A percentile compares a stretch with the other conserved stretches of the same genome.
Conservation (phyloP, 2,888 invertebrate genomes). For the Hedychridium roseum region DNA sequence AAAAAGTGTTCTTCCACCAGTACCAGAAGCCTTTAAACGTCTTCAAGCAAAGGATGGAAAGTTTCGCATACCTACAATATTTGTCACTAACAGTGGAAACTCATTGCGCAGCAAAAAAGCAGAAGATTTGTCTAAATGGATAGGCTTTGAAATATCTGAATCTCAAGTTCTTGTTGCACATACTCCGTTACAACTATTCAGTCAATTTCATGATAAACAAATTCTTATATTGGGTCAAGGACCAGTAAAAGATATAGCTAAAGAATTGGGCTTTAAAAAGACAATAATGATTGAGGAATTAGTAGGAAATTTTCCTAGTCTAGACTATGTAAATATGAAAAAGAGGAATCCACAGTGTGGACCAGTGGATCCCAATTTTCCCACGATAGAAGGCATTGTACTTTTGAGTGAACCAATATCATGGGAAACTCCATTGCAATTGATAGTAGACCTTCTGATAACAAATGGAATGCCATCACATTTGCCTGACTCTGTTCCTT, state of each 20-base stretch:
- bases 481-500: slow-evolving; percentile 59
- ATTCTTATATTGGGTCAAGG: slow-evolving; percentile 71
- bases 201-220: slow-evolving; percentile 69
- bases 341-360: slow-evolving; percentile 59
- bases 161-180: slow-evolving; percentile 75
- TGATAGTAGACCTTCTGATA: slow-evolving; percentile 70
- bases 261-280: slow-evolving; percentile 70
- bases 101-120: slow-evolving; percentile 69
- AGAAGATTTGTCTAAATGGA: slow-evolving; percentile 68
- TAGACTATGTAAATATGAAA: slow-evolving; percentile 67
- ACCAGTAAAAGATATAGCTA: slow-evolving; percentile 66
- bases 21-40: slow-evolving; percentile 68
- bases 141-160: slow-evolving; percentile 67
- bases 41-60: slow-evolving; percentile 66
- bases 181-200: slow-evolving; percentile 70
- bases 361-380: slow-evolving; percentile 66
- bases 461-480: slow-evolving; percentile 68
- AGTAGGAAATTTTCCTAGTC: slow-evolving; percentile 67
- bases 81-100: slow-evolving; percentile 75
- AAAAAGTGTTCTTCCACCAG: slow-evolving; percentile 68
- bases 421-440: slow-evolving; percentile 73
- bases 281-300: slow-evolving; percentile 69
- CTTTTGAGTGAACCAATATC: slow-evolving; percentile 72
- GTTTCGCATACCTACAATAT: slow-evolving; percentile 70
- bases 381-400: slow-evolving; percentile 69